Evolutionary conservation across 2,888 invertebrate species (phyloP).

Genomic region (Girardia tigrina): DNA sequence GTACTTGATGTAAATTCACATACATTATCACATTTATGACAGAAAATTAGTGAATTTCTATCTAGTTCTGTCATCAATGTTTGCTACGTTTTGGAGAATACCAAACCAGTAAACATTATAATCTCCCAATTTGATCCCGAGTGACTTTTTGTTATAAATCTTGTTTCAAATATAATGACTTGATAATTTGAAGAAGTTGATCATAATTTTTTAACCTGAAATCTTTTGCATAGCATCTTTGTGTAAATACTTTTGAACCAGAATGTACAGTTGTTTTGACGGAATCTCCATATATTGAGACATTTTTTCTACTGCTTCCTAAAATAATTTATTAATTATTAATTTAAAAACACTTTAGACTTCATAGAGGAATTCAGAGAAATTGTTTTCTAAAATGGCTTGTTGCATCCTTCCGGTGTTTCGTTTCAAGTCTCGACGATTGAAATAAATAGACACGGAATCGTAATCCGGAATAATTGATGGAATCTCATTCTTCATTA

Average conservation of each 20-base stretch:
- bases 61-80: too few relatives aligned
- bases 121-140: too few relatives aligned
- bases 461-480: background rate
- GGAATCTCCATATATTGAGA: background rate
- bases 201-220: too few relatives aligned
- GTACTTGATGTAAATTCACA: too few relatives aligned
- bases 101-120: too few relatives aligned
- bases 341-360: background rate
- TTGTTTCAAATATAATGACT: too few relatives aligned
- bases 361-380: background rate
- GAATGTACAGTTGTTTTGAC: background rate
- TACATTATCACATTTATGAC: too few relatives aligned
- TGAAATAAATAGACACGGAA: background rate
- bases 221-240: slow-evolving; percentile 1
- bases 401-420: background rate
- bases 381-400: background rate
- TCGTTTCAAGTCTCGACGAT: background rate
- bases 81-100: too few relatives aligned
- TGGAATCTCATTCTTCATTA: background rate
- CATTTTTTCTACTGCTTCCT: slow-evolving; percentile 5
- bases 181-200: too few relatives aligned
- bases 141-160: too few relatives aligned
- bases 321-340: background rate
- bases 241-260: background rate
- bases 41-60: too few relatives aligned